These are phyloP conservation scores for Stictonetta naevosa DNA, from an alignment of 2,113 vertebrate species.

Conservation along the genomic window DNA sequence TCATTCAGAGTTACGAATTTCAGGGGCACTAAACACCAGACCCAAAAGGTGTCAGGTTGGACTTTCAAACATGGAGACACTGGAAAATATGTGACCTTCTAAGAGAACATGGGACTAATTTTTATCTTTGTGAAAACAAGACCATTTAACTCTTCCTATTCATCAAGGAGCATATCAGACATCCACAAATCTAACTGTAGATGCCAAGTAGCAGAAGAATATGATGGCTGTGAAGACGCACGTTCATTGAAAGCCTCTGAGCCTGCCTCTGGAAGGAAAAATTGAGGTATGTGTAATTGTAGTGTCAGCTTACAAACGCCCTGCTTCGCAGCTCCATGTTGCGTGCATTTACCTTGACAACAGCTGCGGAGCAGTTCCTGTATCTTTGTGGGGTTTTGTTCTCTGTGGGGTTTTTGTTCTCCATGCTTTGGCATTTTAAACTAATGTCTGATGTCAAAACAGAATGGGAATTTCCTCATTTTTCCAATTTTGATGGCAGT, in stretches of 20 bases:
- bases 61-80: neutral
- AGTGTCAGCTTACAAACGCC: neutral
- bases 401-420: constrained; percentile 10
- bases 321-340: neutral
- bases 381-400: neutral
- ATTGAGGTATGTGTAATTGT: neutral
- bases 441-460: neutral
- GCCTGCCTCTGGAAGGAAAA: neutral
- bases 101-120: neutral
- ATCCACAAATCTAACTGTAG: neutral
- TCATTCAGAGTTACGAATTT: neutral
- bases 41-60: neutral
- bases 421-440: neutral
- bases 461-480: neutral
- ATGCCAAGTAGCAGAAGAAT: neutral
- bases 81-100: neutral
- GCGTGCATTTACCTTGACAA: constrained; percentile 12
- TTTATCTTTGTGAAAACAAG: neutral
- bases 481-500: neutral
- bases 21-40: neutral
- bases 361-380: neutral
- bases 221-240: neutral
- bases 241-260: neutral
- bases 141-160: neutral
- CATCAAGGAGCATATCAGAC: neutral